phyloP scores from a whole-genome alignment of 1,140 invertebrate species.

The Drosophila chauvacae region DNA sequence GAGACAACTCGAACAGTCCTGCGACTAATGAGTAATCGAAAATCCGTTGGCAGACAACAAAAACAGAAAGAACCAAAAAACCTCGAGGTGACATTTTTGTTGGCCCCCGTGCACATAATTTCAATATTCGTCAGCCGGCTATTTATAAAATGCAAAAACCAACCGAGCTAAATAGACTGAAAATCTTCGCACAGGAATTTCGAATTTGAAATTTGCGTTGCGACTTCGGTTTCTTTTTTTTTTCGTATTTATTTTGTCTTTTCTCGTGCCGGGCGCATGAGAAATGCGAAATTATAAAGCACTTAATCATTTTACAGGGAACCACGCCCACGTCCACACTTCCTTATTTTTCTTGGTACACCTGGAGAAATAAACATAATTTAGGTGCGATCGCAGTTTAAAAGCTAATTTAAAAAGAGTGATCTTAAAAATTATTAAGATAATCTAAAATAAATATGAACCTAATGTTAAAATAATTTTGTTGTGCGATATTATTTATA shows the following conservation, averaged over 20 bases:
- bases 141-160: conserved; percentile 73
- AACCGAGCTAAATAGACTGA: conserved; percentile 46
- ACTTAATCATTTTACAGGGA: conserved; percentile 75
- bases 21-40: conserved; percentile 59
- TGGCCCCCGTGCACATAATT: conserved; percentile 79
- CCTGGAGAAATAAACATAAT: background rate
- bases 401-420: too few relatives aligned
- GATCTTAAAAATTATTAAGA: too few relatives aligned
- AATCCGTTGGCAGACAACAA: conserved; percentile 33
- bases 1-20: conserved; percentile 31
- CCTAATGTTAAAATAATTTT: too few relatives aligned
- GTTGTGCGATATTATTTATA: too few relatives aligned
- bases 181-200: conserved; percentile 75
- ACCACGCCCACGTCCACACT: conserved; percentile 35
- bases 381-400: background rate
- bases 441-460: too few relatives aligned
- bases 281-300: conserved; percentile 59
- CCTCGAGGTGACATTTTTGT: conserved; percentile 78
- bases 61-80: conserved; percentile 21
- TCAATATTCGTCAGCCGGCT: conserved; percentile 81
- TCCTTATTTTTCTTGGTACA: conserved; percentile 8
- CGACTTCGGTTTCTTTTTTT: conserved; percentile 24
- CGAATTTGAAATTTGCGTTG: conserved; percentile 49
- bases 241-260: conserved; percentile 29
- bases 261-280: conserved; percentile 66